Evolutionary conservation across 2,888 invertebrate genomes (phyloP), one percentile per base, ranked within the genome.

Genomic region (Plemyria rubiginata): DNA sequence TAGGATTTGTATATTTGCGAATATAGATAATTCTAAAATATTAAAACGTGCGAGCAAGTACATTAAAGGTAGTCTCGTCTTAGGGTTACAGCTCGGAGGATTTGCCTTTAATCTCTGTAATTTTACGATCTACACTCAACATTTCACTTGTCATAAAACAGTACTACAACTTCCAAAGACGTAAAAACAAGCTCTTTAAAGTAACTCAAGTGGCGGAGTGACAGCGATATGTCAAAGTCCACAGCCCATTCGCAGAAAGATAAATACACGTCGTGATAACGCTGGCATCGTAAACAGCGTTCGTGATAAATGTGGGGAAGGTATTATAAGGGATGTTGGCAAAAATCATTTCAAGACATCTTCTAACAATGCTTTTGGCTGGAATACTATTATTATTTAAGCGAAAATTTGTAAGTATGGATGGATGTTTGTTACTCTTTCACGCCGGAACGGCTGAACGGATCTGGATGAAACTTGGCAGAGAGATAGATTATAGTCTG

Each of bases 221-320:
- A 76, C 74, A 74, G 77, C 81, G 79, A 87, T 88, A 85, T 84
- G 87, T 88, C 88, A 87, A 83, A 81, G 84, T 84, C 85, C 66
- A 48, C 41, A 70, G 66, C 66, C 72, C 43, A 81, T 57, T 57
- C 54, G 40, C 49, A 36, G n/a, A 4, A 43, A 84, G 82, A 86
- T 85, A 86, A 87, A 87, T 86, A 84, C 84, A 80, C 75, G 76
- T 76, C 78, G 81, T 82, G 86, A 86, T 84, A 86, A 84, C 56
- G 41, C 59, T 57, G 38, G 49, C 52, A 60, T 60, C 40, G 64
- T 38, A 49, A 62, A 50, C 57, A 50, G 49, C 53, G 54, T 58
- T 54, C 12, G 15, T 67, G 69, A 70, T 67, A 65, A 65, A 70
- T 67, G 65, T 59, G 41, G 49, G 59, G 36, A 38, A 16, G 54